Conservation (phyloP, 2,113 vertebrate species). For the Forbesichthys papilliferus region DNA sequence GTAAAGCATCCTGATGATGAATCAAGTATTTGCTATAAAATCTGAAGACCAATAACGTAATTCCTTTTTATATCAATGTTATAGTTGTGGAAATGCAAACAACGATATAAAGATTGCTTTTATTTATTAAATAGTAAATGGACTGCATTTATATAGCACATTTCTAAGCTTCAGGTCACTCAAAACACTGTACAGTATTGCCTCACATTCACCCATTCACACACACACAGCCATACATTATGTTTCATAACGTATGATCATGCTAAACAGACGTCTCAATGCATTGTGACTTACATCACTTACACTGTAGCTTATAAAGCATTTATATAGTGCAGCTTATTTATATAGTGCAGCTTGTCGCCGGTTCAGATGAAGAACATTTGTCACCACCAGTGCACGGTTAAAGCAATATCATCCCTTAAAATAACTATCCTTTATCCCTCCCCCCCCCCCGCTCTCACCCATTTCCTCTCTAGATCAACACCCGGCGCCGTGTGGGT, state of each 20-base stretch:
- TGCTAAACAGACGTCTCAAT: slow-evolving; percentile 65
- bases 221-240: slow-evolving; percentile 21
- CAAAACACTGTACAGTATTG: too few species aligned
- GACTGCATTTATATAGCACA: too few species aligned
- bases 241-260: slow-evolving; percentile 57
- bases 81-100: slow-evolving; percentile 22
- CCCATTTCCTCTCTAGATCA: slow-evolving; percentile 14
- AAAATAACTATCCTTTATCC: slow-evolving; percentile 54
- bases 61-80: neutral
- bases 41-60: neutral
- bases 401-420: slow-evolving; percentile 56
- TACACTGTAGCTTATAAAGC: slow-evolving; percentile 58
- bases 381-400: slow-evolving; percentile 59
- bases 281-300: slow-evolving; percentile 61
- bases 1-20: too few species aligned
- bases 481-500: slow-evolving; percentile 35
- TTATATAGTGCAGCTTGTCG: slow-evolving; percentile 62
- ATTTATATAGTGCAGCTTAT: slow-evolving; percentile 57
- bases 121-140: slow-evolving; percentile 31
- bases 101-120: slow-evolving; percentile 57
- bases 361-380: slow-evolving; percentile 62
- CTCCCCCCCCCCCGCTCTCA: neutral
- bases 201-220: too few species aligned
- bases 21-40: too few species aligned
- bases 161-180: too few species aligned